A percentile compares a stretch with the other conserved stretches of the same genome.
Conservation (phyloP, 2,797 vertebrate species). For the Sebastes vulpes region DNA sequence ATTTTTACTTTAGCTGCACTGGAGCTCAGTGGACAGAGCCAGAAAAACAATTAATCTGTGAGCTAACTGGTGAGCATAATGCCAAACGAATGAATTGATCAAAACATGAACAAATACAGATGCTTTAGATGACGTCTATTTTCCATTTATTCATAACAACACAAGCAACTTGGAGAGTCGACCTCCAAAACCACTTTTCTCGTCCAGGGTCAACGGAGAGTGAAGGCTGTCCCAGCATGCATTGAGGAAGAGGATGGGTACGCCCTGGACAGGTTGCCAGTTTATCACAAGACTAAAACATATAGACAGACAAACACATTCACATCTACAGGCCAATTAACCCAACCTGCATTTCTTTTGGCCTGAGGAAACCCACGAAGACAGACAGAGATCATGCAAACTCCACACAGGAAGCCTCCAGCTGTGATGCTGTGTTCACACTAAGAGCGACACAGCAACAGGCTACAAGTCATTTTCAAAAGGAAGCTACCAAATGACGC, state of each 20-base stretch:
- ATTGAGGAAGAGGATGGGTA: background rate
- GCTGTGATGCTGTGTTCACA: no score
- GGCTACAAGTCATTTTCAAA: no score
- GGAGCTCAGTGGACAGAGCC: background rate
- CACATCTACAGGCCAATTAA: background rate
- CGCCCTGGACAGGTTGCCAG: no score
- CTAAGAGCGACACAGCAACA: no score
- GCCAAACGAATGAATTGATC: slow-evolving; percentile 21
- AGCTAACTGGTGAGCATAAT: background rate
- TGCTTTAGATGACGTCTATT: slow-evolving; percentile 14
- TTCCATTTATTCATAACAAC: slow-evolving; percentile 33
- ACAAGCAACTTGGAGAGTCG: background rate
- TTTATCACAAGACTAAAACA: background rate
- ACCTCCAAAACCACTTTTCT: background rate
- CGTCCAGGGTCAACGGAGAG: background rate
- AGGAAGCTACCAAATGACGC: no score
- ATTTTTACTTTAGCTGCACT: background rate
- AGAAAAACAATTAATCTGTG: slow-evolving; percentile 1
- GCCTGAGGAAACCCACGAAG: background rate
- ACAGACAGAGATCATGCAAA: background rate
- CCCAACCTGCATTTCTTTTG: background rate
- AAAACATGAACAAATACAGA: slow-evolving; percentile 40
- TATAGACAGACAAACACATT: background rate
- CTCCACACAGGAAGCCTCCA: no score
- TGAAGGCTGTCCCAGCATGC: background rate